Percentiles rank a stretch among this genome's conserved stretches.
Conservation (phyloP, 2,888 invertebrate species). For the Lithophane leautieri region DNA sequence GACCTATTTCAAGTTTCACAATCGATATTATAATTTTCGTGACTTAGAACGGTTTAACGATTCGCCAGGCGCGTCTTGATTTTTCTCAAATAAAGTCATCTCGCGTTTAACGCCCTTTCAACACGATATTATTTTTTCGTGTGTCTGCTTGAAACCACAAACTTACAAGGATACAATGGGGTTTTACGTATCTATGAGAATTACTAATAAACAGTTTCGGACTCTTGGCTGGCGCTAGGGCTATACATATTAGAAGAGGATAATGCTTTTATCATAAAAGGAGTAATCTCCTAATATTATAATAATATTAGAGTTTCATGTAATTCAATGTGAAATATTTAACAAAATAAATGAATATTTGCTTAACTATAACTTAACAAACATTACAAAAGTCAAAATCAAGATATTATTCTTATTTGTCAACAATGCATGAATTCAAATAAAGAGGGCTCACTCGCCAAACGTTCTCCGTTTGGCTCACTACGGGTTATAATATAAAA, state of each 20-base stretch:
- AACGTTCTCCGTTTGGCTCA: slow-evolving; percentile 21
- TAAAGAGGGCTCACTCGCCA: slow-evolving; percentile 8
- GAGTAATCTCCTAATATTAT: background rate
- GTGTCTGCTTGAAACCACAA: slow-evolving; percentile 4
- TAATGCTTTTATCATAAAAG: background rate
- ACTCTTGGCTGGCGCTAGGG: background rate
- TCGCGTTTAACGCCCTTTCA: slow-evolving; percentile 21
- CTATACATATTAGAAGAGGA: slow-evolving; percentile 10
- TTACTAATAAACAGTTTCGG: background rate
- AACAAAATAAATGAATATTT: background rate
- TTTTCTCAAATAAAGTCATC: slow-evolving; percentile 20
- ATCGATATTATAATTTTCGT: slow-evolving; percentile 41
- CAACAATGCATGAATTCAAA: slow-evolving; percentile 10
- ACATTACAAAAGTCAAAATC: background rate
- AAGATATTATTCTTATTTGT: slow-evolving; percentile 4
- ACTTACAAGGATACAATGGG: background rate
- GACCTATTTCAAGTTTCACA: slow-evolving; percentile 54
- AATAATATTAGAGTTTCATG: background rate
- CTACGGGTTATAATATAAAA: slow-evolving; percentile 23
- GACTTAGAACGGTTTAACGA: slow-evolving; percentile 12
- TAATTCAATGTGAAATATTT: too few species aligned
- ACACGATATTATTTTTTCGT: slow-evolving; percentile 10
- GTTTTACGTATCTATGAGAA: slow-evolving; percentile 16
- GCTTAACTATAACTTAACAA: background rate
- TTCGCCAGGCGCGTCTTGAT: slow-evolving; percentile 16